Evolutionary conservation across 2,113 vertebrate genomes (phyloP), one percentile per base, ranked within the genome.

Genomic region (Climacteris rufus): DNA sequence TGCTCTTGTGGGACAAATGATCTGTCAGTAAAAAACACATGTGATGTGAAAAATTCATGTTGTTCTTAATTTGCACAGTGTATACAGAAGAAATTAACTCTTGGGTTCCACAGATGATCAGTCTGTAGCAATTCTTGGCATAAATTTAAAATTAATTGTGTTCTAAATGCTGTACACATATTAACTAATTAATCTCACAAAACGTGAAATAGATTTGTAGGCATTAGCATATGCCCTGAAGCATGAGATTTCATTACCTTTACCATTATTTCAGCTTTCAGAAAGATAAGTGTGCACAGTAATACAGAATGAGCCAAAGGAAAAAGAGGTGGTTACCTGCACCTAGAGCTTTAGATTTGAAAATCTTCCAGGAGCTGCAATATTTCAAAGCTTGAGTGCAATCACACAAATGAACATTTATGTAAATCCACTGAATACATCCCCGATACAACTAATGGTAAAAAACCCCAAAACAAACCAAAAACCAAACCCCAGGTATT

Each of bases 221-320:
- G 50, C 65, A 85, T 93, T 90, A 94, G 83, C 71, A 91, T 65
- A 85, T 57, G 53, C 83, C 89, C 89, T 60, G 72, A 87, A 89
- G 83, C 78, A 60, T 79, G 77, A 94, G 72, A 86, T 92, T 89
- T 89, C 81, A 95, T 94, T 92, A 87, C 72, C 87, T 94, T 89
- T 76, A 61, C 59, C 61, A 61, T 95, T 81, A 89, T 90, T 91
- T 83, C 79, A 82, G 54, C 79, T 88, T 90, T 72, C 85, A 84
- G 33, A 49, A 56, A 80, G 70, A 52, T 8, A 79, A 83, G 23
- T 59, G 42, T 42, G 76, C 75, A 30, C 35, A 57, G 69, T 21
- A 63, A 39, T 18, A 54, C 6, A 39, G 44, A 82, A 77, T 1
- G 6, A 76, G 50, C 30, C 50, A n/a, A 39, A 76, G 23, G 30